These are phyloP conservation scores for Danio jaintianensis DNA, from an alignment of 2,797 vertebrate genomes.

Conservation along the genomic window DNA sequence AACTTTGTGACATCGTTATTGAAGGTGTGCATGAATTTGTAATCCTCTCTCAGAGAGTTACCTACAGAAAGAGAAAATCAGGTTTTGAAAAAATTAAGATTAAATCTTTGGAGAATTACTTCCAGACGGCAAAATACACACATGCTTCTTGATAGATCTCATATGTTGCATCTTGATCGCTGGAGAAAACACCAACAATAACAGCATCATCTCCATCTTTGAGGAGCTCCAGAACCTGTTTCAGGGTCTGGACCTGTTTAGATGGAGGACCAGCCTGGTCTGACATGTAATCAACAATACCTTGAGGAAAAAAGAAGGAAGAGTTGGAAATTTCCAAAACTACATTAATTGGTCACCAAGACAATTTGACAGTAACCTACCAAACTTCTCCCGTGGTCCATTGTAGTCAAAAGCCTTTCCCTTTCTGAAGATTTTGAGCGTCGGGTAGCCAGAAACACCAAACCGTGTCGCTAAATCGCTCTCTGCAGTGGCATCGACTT, in stretches of 20 bases:
- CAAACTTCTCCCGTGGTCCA: slow-evolving; percentile 91
- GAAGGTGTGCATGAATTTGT: slow-evolving; percentile 92
- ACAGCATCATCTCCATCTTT: slow-evolving; percentile 92
- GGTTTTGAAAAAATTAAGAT: background rate
- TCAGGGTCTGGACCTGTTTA: slow-evolving; percentile 86
- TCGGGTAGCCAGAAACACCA: slow-evolving; percentile 89
- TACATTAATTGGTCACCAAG: background rate
- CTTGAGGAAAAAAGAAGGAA: slow-evolving; percentile 69
- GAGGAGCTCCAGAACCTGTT: slow-evolving; percentile 92
- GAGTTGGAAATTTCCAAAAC: background rate
- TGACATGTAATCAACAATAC: slow-evolving; percentile 93
- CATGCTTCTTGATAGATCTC: slow-evolving; percentile 91
- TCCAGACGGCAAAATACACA: slow-evolving; percentile 68
- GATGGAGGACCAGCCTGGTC: slow-evolving; percentile 95
- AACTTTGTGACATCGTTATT: slow-evolving; percentile 85
- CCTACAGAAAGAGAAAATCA: slow-evolving; percentile 72
- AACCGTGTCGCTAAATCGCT: slow-evolving; percentile 86
- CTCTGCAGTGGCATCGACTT: slow-evolving; percentile 89
- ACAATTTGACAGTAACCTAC: slow-evolving; percentile 70
- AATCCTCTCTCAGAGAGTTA: slow-evolving; percentile 91
- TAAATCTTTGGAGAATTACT: background rate
- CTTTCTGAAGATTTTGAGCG: slow-evolving; percentile 95
- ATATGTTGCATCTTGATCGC: slow-evolving; percentile 82
- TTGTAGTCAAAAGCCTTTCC: slow-evolving; percentile 93
- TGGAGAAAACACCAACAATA: slow-evolving; percentile 88